Percentiles rank a stretch among this genome's conserved stretches.
Conservation (phyloP, 2,888 invertebrate genomes). For the Oxyteleia sp. region DNA sequence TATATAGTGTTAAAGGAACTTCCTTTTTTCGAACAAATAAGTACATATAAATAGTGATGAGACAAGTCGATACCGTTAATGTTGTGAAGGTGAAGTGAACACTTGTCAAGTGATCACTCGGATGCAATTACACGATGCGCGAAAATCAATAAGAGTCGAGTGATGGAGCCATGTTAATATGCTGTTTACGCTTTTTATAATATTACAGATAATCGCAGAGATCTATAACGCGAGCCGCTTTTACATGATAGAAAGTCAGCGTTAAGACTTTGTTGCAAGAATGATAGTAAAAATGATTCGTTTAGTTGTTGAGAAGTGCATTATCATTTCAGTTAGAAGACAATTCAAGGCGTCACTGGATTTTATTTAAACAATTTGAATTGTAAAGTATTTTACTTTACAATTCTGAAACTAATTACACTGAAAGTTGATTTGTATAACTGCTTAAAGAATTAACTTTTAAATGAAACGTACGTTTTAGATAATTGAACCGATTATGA, state of each 20-base stretch:
- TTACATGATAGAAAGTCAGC: conserved; percentile 18
- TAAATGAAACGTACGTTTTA: no score
- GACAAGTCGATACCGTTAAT: conserved; percentile 41
- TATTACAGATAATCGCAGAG: conserved; percentile 21
- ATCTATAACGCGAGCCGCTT: conserved; percentile 14
- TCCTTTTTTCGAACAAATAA: conserved; percentile 3
- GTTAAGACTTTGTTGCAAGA: not conserved
- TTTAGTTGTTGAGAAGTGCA: no score
- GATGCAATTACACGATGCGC: conserved; percentile 18
- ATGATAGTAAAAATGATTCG: not conserved
- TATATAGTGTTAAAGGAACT: conserved; percentile 8
- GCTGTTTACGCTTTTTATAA: conserved; percentile 44
- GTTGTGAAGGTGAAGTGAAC: conserved; percentile 22
- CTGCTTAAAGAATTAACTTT: no score
- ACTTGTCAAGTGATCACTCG: conserved; percentile 36
- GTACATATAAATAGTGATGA: not conserved
- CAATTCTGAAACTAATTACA: no score
- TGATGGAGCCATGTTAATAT: conserved; percentile 34
- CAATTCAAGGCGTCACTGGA: no score
- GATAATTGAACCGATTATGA: no score
- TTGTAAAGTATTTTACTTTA: no score
- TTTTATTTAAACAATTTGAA: no score
- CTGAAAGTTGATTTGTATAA: no score
- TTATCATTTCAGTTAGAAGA: no score
- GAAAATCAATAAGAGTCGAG: conserved; percentile 5